Conservation (phyloP, 2,888 invertebrate genomes). For the Heteromurus nitidus region DNA sequence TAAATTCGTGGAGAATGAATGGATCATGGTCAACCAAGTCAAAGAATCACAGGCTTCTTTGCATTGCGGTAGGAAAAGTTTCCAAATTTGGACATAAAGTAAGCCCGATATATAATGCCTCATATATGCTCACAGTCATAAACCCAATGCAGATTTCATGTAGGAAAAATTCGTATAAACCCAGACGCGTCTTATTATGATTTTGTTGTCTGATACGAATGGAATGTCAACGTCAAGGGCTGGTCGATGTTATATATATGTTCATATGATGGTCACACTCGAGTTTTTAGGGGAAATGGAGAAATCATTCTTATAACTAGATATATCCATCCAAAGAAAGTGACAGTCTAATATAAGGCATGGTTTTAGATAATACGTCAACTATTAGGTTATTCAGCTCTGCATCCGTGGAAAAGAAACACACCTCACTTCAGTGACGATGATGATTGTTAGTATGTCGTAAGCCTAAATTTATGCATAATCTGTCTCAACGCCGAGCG, state of each 20-base stretch:
- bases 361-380: background rate
- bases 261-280: no score
- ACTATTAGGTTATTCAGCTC: no score
- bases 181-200: background rate
- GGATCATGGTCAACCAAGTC: constrained; percentile 38
- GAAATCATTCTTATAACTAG: constrained; percentile 24
- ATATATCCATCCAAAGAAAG: background rate
- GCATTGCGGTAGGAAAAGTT: constrained; percentile 26
- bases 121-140: background rate
- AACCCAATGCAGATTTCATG: background rate
- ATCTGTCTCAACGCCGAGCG: no score
- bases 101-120: no score
- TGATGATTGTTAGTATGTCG: no score
- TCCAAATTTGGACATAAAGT: constrained; percentile 31
- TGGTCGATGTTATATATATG: no score
- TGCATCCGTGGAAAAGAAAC: no score
- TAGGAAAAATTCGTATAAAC: background rate
- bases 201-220: constrained; percentile 6
- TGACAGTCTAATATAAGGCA: background rate
- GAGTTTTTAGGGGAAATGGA: no score
- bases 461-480: background rate
- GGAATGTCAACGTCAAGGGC: constrained; percentile 60
- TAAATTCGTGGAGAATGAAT: constrained; percentile 46
- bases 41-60: no score
- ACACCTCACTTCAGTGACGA: no score